These are phyloP conservation scores for Danaus melanippus DNA, from an alignment of 1,140 invertebrate species.

Conservation along the genomic window DNA sequence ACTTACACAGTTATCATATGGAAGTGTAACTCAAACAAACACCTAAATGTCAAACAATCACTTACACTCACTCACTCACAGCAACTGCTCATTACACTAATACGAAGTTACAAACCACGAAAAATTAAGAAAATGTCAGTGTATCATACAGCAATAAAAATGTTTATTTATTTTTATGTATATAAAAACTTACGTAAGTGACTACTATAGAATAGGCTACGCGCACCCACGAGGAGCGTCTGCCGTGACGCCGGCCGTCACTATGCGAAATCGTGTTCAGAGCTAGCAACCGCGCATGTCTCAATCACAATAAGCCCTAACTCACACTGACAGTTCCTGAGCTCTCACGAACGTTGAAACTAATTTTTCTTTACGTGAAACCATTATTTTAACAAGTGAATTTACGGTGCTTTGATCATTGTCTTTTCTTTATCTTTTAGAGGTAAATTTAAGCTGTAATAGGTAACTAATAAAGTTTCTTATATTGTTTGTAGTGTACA, in stretches of 20 bases:
- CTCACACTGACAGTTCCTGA: slow-evolving; percentile 44
- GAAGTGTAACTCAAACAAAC: slow-evolving; percentile 5
- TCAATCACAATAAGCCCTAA: slow-evolving; percentile 46
- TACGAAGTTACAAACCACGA: not conserved
- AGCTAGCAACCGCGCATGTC: slow-evolving; percentile 51
- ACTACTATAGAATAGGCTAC: slow-evolving; percentile 21
- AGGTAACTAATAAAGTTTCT: slow-evolving; percentile 4
- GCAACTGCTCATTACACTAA: slow-evolving; percentile 16
- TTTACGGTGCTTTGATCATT: slow-evolving; percentile 29
- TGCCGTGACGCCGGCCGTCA: slow-evolving; percentile 41
- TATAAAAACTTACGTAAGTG: slow-evolving; percentile 56
- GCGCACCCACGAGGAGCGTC: slow-evolving; percentile 25
- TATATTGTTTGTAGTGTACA: slow-evolving; percentile 23
- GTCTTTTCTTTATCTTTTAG: slow-evolving; percentile 12
- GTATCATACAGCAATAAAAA: slow-evolving; percentile 2
- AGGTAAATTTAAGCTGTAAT: too few species aligned
- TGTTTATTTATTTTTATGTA: slow-evolving; percentile 5
- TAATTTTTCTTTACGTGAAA: slow-evolving; percentile 47
- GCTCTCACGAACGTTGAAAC: slow-evolving; percentile 34
- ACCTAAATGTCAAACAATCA: slow-evolving; percentile 17
- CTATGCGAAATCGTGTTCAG: slow-evolving; percentile 33
- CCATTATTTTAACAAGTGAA: slow-evolving; percentile 41
- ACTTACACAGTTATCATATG: too few species aligned
- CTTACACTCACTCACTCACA: slow-evolving; percentile 23
- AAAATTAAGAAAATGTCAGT: too few species aligned